Conservation (phyloP, 2,113 vertebrate species). For the Corapipo altera region DNA sequence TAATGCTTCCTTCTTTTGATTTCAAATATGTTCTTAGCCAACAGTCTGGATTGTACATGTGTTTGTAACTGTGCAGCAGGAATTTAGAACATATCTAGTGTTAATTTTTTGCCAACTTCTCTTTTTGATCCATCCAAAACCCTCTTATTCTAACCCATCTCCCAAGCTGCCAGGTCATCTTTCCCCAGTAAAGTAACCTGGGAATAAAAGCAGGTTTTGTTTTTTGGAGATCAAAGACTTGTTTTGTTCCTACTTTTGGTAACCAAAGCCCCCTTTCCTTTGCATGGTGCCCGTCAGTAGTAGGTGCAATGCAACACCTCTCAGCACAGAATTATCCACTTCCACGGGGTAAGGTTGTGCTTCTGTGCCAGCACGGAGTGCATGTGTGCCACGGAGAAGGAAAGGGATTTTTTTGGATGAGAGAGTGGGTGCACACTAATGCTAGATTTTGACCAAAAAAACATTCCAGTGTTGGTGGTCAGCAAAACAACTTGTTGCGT, state of each 20-base stretch:
- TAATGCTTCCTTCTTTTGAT: not conserved
- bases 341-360: not conserved
- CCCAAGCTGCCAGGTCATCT: not conserved
- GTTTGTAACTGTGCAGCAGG: not conserved
- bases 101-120: not conserved
- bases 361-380: not conserved
- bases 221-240: constrained; percentile 17
- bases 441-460: not conserved
- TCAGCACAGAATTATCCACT: not conserved
- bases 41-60: not conserved
- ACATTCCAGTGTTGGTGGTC: not conserved
- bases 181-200: not conserved
- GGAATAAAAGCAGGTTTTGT: constrained; percentile 11
- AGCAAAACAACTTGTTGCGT: not conserved
- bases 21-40: not conserved
- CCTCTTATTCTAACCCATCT: not conserved
- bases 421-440: not conserved
- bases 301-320: not conserved
- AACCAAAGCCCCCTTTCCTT: not conserved
- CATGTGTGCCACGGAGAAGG: not conserved
- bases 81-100: not conserved
- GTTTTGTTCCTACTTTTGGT: not conserved
- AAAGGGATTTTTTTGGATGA: not conserved
- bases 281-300: not conserved
- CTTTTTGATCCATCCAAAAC: not conserved